Conservation (phyloP, 2,888 invertebrate genomes). For the Thalpophila matura region DNA sequence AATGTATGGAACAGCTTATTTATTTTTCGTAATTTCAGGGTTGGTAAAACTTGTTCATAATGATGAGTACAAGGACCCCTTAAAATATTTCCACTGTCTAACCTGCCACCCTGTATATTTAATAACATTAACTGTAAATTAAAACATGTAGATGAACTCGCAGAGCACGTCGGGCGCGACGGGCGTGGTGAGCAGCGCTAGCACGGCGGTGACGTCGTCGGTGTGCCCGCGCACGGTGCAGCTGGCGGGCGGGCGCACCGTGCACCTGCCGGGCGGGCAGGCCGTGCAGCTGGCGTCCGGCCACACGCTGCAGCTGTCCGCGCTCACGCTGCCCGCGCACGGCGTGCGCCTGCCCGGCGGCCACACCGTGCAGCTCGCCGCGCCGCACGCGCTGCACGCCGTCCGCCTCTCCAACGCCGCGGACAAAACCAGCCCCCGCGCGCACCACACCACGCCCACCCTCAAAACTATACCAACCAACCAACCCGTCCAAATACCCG, state of each 20-base stretch:
- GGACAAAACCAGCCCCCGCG: slow-evolving; percentile 71
- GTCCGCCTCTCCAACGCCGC: slow-evolving; percentile 72
- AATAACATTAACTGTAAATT: neutral
- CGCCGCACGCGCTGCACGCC: slow-evolving; percentile 77
- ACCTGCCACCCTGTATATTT: too few relatives aligned
- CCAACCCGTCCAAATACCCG: slow-evolving; percentile 79
- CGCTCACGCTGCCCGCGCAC: slow-evolving; percentile 80
- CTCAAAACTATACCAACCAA: slow-evolving; percentile 69
- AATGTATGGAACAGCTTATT: too few relatives aligned
- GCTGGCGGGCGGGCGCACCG: slow-evolving; percentile 82
- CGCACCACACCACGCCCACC: slow-evolving; percentile 69
- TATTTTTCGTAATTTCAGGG: too few relatives aligned
- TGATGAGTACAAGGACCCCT: too few relatives aligned
- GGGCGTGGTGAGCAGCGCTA: slow-evolving; percentile 76
- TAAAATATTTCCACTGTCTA: too few relatives aligned
- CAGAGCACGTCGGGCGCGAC: slow-evolving; percentile 75
- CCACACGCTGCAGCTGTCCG: slow-evolving; percentile 79
- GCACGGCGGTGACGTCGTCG: slow-evolving; percentile 72
- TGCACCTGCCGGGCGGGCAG: slow-evolving; percentile 76
- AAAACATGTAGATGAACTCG: slow-evolving; percentile 42
- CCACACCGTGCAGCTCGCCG: slow-evolving; percentile 83
- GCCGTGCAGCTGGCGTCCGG: slow-evolving; percentile 76
- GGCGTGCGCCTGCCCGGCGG: slow-evolving; percentile 84
- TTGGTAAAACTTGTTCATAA: too few relatives aligned
- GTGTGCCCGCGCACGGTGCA: slow-evolving; percentile 79